Conservation (phyloP, 2,113 vertebrate species). For the Cairina moschata region DNA sequence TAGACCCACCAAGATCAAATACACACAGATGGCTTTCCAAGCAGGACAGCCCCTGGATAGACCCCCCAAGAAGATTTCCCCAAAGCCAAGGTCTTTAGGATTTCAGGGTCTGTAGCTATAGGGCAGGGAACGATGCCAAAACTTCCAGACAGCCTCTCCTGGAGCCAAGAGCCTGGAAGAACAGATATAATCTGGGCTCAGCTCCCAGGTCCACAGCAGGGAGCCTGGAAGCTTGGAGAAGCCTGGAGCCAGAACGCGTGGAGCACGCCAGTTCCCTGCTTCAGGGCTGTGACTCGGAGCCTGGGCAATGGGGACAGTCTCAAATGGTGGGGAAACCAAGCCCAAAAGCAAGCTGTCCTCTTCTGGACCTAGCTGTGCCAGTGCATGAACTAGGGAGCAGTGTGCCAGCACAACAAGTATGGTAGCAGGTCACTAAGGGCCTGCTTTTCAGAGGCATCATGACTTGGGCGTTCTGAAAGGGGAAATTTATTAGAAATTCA, state of each 20-base stretch:
- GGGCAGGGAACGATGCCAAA: constrained; percentile 40
- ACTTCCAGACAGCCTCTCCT: constrained; percentile 60
- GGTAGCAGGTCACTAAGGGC: not conserved
- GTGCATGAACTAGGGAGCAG: not conserved
- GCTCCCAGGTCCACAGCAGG: constrained; percentile 62
- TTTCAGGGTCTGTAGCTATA: constrained; percentile 15
- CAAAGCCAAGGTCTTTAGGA: constrained; percentile 45
- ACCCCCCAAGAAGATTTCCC: constrained; percentile 61
- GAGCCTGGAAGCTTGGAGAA: constrained; percentile 18
- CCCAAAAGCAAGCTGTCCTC: not conserved
- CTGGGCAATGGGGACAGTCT: not conserved
- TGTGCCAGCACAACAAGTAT: not conserved
- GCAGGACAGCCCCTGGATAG: not conserved
- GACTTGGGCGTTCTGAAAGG: not conserved
- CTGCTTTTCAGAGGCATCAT: not conserved
- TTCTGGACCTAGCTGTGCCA: not conserved
- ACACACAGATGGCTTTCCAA: not conserved
- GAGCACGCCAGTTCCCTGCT: not conserved
- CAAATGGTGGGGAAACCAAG: not conserved
- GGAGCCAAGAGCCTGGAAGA: constrained; percentile 65
- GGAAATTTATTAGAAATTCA: not conserved
- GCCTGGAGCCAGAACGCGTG: not conserved
- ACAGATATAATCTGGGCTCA: constrained; percentile 64
- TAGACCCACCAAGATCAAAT: not conserved
- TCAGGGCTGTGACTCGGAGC: not conserved